Conservation (phyloP, 2,113 vertebrate species). For the Carettochelys insculpta region DNA sequence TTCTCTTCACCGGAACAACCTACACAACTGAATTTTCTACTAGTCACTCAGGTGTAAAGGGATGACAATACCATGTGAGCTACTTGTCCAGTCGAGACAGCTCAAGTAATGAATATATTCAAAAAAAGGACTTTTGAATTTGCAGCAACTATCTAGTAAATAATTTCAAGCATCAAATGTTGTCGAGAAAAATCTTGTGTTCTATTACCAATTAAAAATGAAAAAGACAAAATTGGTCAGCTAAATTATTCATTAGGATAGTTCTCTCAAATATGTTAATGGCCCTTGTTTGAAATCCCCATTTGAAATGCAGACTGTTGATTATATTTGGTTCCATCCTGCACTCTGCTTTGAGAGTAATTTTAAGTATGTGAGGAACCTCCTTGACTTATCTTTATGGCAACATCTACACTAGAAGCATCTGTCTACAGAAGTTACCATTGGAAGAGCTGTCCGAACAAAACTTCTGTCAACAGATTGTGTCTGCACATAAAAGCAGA, state of each 20-base stretch:
- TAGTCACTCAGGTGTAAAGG: neutral
- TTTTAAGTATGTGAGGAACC: neutral
- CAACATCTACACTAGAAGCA: too few relatives aligned
- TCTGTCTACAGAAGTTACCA: too few relatives aligned
- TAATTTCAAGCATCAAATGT: neutral
- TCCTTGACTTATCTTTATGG: neutral
- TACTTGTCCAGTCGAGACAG: neutral
- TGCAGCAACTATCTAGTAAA: neutral
- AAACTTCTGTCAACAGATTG: too few relatives aligned
- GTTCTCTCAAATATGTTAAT: neutral
- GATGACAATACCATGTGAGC: neutral
- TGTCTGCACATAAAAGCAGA: too few relatives aligned
- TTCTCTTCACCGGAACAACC: neutral
- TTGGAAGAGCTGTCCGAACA: too few relatives aligned
- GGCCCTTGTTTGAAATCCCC: neutral
- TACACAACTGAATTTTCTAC: neutral
- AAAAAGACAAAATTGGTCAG: neutral
- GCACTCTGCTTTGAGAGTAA: fast-evolving
- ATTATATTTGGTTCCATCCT: neutral
- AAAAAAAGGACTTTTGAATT: neutral
- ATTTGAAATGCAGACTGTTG: neutral
- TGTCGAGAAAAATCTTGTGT: neutral
- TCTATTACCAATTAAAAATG: neutral
- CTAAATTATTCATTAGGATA: neutral
- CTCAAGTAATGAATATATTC: neutral